Conservation (phyloP, 2,797 vertebrate species). For the Gouania willdenowi region DNA sequence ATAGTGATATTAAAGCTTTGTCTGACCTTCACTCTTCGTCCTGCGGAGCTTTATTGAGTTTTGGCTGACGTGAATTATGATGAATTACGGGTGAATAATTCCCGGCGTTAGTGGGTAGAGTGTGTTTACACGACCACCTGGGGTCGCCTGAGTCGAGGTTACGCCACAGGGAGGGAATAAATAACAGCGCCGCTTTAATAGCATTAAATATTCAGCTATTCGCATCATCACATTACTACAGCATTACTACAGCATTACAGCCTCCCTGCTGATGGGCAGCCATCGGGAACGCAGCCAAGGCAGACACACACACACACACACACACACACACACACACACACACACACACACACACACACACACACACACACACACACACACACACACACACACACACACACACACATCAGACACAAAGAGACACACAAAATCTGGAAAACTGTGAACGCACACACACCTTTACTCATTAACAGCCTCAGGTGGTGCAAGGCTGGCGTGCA, state of each 20-base stretch:
- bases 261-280: conserved; percentile 63
- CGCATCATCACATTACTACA: conserved; percentile 92
- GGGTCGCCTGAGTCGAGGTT: conserved; percentile 80
- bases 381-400: background rate
- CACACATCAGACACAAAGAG: conserved; percentile 10
- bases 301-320: conserved; percentile 33
- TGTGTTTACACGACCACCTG: conserved; percentile 87
- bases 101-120: conserved; percentile 84
- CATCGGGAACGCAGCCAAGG: conserved; percentile 57
- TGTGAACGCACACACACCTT: conserved; percentile 34
- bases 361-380: conserved; percentile 9
- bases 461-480: conserved; percentile 73
- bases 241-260: conserved; percentile 92
- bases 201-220: conserved; percentile 98
- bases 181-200: conserved; percentile 87
- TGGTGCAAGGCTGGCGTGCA: conserved; percentile 61
- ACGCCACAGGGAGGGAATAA: conserved; percentile 90
- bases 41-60: conserved; percentile 76
- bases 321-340: conserved; percentile 4
- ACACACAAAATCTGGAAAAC: too few species aligned
- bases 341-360: conserved; percentile 11
- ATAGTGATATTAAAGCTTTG: too few species aligned
- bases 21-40: too few species aligned
- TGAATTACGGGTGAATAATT: conserved; percentile 98
- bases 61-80: conserved; percentile 93